Evolutionary conservation across 2,113 vertebrate genomes (phyloP).

Genomic region (Dipodomys merriami): DNA sequence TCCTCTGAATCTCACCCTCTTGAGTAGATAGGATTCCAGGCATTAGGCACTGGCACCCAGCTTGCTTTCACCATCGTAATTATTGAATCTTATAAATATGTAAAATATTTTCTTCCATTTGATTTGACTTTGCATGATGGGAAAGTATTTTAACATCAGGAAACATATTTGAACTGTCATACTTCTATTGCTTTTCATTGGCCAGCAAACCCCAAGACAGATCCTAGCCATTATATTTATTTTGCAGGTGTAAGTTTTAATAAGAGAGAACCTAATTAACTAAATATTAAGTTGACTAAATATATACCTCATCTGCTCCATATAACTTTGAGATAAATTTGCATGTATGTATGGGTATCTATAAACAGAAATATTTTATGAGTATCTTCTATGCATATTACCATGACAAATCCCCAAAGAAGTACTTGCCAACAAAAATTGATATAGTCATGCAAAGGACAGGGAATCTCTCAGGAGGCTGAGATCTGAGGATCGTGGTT

Average conservation of each 20-base stretch:
- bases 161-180: slow-evolving; percentile 58
- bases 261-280: slow-evolving; percentile 45
- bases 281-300: slow-evolving; percentile 64
- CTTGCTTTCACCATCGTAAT: not conserved
- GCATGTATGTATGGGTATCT: slow-evolving; percentile 37
- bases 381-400: not conserved
- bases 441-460: not conserved
- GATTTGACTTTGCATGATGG: slow-evolving; percentile 36
- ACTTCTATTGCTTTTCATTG: slow-evolving; percentile 51
- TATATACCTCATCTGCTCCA: slow-evolving; percentile 10
- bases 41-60: too few relatives aligned
- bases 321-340: not conserved
- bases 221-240: slow-evolving; percentile 58
- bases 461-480: too few relatives aligned
- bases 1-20: too few relatives aligned
- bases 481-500: too few relatives aligned
- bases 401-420: not conserved
- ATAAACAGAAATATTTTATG: slow-evolving; percentile 8
- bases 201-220: slow-evolving; percentile 48
- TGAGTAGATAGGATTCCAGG: too few relatives aligned
- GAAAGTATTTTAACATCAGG: slow-evolving; percentile 48
- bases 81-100: not conserved
- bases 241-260: slow-evolving; percentile 61
- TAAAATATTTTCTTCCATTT: not conserved
- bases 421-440: not conserved